Evolutionary conservation across 1,140 invertebrate species (phyloP), one percentile per base, ranked within the genome.

Genomic region (Ceratina australensis): DNA sequence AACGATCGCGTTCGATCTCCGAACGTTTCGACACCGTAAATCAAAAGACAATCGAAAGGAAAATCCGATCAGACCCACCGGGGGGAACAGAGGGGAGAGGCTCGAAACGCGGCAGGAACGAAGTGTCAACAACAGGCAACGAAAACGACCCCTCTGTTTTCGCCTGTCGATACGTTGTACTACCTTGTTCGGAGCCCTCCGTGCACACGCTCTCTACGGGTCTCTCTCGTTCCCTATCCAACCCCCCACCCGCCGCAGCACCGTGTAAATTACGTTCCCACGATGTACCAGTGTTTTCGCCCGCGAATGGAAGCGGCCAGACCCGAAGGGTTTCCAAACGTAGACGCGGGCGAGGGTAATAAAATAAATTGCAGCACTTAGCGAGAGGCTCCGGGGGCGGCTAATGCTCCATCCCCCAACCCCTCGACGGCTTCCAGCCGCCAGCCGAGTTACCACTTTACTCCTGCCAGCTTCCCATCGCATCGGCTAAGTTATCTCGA

Each of bases 401-500:
- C 20, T 68, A 69, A 69, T 69, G 67, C 52, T 56, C 63, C 5
- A 42, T 4, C 54, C 15, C 16, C 42, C 2, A 0, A 2, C 7
- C 16, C 20, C 3, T 15, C 24, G 15, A 16, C 5, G 3, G 13
- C 8, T 15, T 20, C 61, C 2, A 7, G 22, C 18, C 42, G 64
- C 12, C 18, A 63, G 24, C 60, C 22, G 52, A 69, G 66, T 50
- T 47, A 42, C 54, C 33, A 42, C 68, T 74, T 72, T 71, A 8
- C 60, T 50, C 42, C 16, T 49, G n/a, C 22, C 50, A 86, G 66
- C 20, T 50, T 73, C 10, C 47, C n/a, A 42, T 42, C 33, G 33
- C 28, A 22, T 69, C 72, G 75, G 33, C 64, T 84, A 59, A 71
- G 42, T 52, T 84, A 57, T 56, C 87, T 83, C 86, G 84, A 87